Conservation (phyloP, 1,140 invertebrate genomes). For the Heliconius himera region DNA sequence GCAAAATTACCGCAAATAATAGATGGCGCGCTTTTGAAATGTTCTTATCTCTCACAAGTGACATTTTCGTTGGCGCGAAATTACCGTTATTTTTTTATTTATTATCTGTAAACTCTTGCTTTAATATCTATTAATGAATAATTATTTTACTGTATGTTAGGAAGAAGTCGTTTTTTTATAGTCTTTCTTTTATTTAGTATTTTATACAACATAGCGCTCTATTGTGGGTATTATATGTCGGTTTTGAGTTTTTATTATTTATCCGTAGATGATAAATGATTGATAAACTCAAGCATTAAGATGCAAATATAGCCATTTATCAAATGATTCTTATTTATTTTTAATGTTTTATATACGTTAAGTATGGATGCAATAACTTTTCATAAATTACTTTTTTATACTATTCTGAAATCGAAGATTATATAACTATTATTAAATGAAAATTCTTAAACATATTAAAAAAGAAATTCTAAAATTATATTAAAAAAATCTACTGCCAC, state of each 20-base stretch:
- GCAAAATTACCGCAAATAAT: background rate
- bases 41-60: background rate
- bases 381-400: background rate
- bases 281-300: background rate
- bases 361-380: background rate
- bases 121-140: background rate
- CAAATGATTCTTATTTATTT: background rate
- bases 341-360: background rate
- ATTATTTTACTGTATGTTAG: background rate
- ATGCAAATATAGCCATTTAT: background rate
- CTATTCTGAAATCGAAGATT: background rate
- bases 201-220: background rate
- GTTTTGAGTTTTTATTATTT: background rate
- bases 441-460: background rate
- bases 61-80: background rate
- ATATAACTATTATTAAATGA: background rate
- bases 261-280: constrained; percentile 11
- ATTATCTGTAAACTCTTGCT: constrained; percentile 10
- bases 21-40: constrained; percentile 28
- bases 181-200: background rate
- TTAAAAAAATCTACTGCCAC: background rate
- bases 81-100: background rate
- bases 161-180: background rate
- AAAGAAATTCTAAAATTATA: background rate
- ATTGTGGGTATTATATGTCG: background rate